A percentile compares a stretch with the other conserved stretches of the same genome.
phyloP scores from a whole-genome alignment of 2,113 vertebrate species.

The Elephantulus edwardii region DNA sequence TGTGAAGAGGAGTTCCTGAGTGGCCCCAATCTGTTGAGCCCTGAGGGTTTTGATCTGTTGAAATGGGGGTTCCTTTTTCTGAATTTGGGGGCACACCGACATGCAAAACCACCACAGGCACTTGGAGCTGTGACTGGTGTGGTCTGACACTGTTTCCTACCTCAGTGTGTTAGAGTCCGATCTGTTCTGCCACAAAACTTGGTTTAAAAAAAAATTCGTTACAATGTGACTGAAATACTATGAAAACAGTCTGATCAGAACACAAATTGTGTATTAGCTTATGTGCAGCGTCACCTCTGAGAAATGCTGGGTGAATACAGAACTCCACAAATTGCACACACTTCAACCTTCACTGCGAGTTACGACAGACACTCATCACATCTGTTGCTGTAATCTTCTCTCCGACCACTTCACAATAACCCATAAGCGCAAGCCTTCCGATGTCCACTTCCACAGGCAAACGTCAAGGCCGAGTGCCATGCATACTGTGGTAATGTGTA shows the following conservation, averaged over 20 bases:
- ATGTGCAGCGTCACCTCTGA: not conserved
- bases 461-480: not conserved
- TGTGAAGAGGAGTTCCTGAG: not conserved
- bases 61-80: not conserved
- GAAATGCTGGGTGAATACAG: not conserved
- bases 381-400: not conserved
- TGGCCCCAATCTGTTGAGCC: not conserved
- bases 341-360: not conserved
- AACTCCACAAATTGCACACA: not conserved
- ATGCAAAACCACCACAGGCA: not conserved
- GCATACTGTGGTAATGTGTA: not conserved
- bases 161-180: not conserved
- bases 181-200: not conserved
- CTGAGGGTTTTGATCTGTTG: too few relatives aligned
- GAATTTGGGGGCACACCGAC: not conserved
- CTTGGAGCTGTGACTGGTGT: not conserved
- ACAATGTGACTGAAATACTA: not conserved
- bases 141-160: not conserved
- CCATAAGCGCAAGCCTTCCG: not conserved
- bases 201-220: slow-evolving; percentile 1
- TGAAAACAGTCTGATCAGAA: not conserved
- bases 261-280: not conserved
- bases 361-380: not conserved
- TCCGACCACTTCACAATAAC: not conserved
- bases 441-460: not conserved